These are phyloP conservation scores for Prenolepis imparis DNA, from an alignment of 2,888 invertebrate genomes.

Conservation along the genomic window DNA sequence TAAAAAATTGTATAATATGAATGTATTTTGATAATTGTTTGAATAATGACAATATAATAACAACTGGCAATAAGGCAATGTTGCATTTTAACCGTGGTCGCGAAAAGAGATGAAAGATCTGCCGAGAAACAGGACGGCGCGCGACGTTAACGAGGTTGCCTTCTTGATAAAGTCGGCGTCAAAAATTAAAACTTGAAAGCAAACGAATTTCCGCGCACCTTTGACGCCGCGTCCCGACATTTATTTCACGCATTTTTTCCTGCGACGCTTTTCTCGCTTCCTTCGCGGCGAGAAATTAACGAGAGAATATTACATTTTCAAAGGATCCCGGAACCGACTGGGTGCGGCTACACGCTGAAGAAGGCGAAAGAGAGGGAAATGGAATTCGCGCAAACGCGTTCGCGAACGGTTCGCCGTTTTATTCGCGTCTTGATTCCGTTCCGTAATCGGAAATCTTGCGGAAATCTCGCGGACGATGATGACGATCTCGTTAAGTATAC, in stretches of 20 bases:
- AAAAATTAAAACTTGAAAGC: conserved; percentile 73
- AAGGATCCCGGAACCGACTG: conserved; percentile 62
- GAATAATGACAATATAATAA: neutral
- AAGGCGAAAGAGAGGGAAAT: conserved; percentile 38
- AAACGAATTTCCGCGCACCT: conserved; percentile 71
- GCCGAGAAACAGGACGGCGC: conserved; percentile 47
- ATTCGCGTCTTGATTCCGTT: conserved; percentile 68
- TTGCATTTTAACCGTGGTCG: neutral
- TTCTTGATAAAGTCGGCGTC: conserved; percentile 63
- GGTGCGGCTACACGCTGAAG: conserved; percentile 55
- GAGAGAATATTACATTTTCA: conserved; percentile 76
- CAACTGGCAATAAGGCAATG: neutral
- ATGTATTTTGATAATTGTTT: neutral
- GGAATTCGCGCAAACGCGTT: conserved; percentile 61
- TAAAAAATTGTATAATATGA: neutral
- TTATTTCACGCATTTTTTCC: conserved; percentile 69
- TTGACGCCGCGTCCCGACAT: conserved; percentile 71
- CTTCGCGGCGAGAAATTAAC: conserved; percentile 72
- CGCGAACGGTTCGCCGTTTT: conserved; percentile 68
- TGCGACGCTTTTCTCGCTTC: conserved; percentile 70
- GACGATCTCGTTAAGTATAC: conserved; percentile 68
- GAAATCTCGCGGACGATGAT: conserved; percentile 61
- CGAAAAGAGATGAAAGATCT: conserved; percentile 35
- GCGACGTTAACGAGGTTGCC: conserved; percentile 66
- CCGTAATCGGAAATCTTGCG: conserved; percentile 72